These are phyloP conservation scores for Eulithis prunata DNA, from an alignment of 2,888 invertebrate species.

Conservation along the genomic window DNA sequence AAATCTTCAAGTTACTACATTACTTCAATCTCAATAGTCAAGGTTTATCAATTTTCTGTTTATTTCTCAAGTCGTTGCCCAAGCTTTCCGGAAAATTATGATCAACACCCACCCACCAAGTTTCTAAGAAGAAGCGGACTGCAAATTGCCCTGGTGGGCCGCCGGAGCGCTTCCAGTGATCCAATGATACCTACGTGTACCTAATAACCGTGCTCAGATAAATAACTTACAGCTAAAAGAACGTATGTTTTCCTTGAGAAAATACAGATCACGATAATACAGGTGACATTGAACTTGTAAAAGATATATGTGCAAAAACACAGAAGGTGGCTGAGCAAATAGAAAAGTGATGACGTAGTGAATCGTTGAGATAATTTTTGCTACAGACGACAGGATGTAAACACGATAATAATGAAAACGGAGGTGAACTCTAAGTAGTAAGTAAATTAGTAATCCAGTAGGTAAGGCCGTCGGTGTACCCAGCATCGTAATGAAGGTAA, in stretches of 20 bases:
- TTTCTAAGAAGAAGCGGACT: constrained; percentile 42
- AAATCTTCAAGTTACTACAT: not conserved
- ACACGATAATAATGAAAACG: constrained; percentile 30
- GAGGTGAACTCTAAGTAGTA: constrained; percentile 33
- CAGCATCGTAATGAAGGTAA: constrained; percentile 40
- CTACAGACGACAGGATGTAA: constrained; percentile 32
- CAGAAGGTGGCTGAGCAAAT: not conserved
- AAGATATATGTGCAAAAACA: not conserved
- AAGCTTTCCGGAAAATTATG: not conserved
- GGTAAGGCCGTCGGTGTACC: constrained; percentile 30
- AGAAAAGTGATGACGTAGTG: not conserved
- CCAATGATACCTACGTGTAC: constrained; percentile 36
- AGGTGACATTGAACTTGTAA: not conserved
- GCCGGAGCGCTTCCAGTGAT: constrained; percentile 35
- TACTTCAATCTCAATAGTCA: not conserved
- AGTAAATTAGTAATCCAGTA: constrained; percentile 38
- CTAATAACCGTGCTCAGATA: constrained; percentile 40
- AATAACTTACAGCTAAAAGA: constrained; percentile 30
- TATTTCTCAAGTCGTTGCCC: not conserved
- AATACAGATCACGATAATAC: not conserved
- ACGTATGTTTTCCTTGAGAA: constrained; percentile 15
- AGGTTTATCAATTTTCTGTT: not conserved
- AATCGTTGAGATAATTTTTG: not conserved
- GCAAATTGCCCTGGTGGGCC: constrained; percentile 32
- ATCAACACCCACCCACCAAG: constrained; percentile 22